These are phyloP conservation scores for Apostichopus californicus DNA, from an alignment of 35 echinoderm and acorn worm species.

Conservation along the genomic window DNA sequence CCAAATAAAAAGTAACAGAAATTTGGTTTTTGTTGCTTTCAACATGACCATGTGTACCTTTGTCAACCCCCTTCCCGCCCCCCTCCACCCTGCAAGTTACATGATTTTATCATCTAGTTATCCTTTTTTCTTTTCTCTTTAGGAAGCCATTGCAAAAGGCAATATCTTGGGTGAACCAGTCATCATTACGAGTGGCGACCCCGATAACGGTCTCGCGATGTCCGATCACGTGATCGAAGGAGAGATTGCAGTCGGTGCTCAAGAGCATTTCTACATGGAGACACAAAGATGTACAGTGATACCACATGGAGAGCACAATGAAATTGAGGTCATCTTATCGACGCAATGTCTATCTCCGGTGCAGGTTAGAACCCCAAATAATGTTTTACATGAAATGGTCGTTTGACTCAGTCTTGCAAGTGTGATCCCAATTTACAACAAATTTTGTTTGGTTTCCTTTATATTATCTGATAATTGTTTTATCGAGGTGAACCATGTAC, in stretches of 20 bases:
- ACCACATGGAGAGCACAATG: conserved; percentile 50
- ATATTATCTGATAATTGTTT: too few relatives aligned
- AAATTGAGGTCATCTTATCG: conserved; percentile 19
- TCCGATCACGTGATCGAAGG: conserved; percentile 59
- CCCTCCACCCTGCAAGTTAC: too few relatives aligned
- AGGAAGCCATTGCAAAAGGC: conserved; percentile 5
- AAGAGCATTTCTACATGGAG: conserved; percentile 62
- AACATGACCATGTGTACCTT: too few relatives aligned
- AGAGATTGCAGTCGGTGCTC: conserved; percentile 51
- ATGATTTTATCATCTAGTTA: too few relatives aligned
- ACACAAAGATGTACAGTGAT: conserved; percentile 16
- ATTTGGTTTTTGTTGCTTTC: too few relatives aligned
- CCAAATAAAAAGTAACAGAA: too few relatives aligned
- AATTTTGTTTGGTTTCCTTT: too few relatives aligned
- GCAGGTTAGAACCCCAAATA: conserved; percentile 12
- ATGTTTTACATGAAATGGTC: not conserved
- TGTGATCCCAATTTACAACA: not conserved
- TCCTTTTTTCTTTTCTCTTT: not conserved
- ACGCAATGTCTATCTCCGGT: conserved; percentile 6
- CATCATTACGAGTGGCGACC: not conserved
- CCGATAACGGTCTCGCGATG: not conserved
- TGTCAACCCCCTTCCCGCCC: too few relatives aligned
- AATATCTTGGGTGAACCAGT: not conserved
- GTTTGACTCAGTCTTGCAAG: not conserved
- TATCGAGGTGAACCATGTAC: too few relatives aligned